Evolutionary conservation across 2,888 invertebrate species (phyloP), one percentile per base, ranked within the genome.

Genomic region (Oscheius sp.): DNA sequence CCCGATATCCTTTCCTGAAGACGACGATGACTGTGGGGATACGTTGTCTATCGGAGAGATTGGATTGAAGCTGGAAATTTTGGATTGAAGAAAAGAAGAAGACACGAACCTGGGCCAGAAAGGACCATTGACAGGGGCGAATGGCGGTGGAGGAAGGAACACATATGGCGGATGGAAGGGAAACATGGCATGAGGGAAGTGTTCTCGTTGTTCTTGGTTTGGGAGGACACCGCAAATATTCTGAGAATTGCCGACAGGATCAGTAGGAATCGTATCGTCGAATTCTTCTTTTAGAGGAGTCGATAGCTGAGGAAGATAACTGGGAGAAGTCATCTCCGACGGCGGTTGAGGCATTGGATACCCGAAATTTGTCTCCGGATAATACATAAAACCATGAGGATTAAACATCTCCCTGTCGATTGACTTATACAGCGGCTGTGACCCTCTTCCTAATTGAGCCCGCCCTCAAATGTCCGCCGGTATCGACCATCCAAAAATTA

Each of bases 241-340:
- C 35, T 35, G 35, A 9, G 35, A 35, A 9, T 35, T 35, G n/a
- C 27, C 27, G 27, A 29, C 58, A 12, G 58, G 58, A 27, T 58
- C 58, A 29, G 13, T 23, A 25, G 58, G 58, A 27, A 58, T 58
- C 25, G 58, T 58, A 13, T 58, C 58, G 29, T 58, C 58, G 9
- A 58, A 29, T 9, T 58, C 58, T n/a, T 25, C 9, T 5, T 58
- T 58, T 27, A 27, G 35, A 13, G 16, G 13, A 16, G 58, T 27
- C 49, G 49, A 13, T 13, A 13, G 16, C 5, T 49, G 49, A 35
- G 35, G 35, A 35, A 9, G 35, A 35, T 35, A 35, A 9, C 5
- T 9, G 35, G 35, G 35, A 9, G 49, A 18, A 3, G 18, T 13
- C 6, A 49, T 49, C 49, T 49, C 49, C 49, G 16, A 13, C 16